Evolutionary conservation across 37 sponge, comb jelly and placozoan species (phyloP).

Genomic region (Crambe crambe): DNA sequence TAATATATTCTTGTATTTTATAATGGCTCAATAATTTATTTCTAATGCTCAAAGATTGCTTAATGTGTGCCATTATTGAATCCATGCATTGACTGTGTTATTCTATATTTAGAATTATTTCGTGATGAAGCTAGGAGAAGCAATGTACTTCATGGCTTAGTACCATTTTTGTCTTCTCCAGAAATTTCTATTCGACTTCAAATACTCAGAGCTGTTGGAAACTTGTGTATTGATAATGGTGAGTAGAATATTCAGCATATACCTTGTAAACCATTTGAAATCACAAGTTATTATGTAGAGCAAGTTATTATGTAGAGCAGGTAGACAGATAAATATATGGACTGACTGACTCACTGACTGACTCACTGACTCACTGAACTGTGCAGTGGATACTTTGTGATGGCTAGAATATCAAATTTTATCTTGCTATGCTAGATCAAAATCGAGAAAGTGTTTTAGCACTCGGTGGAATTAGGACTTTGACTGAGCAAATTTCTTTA

Average conservation of each 20-base stretch:
- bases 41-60: no score
- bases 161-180: slow-evolving; percentile 9
- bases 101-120: slow-evolving; percentile 5
- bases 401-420: no score
- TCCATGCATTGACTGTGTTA: neutral
- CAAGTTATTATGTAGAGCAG: no score
- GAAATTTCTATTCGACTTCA: slow-evolving; percentile 29
- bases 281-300: no score
- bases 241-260: neutral
- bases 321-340: no score
- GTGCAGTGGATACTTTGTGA: no score
- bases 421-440: slow-evolving; percentile 31
- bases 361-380: no score
- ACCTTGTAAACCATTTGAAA: no score
- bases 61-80: no score
- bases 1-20: no score
- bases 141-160: neutral
- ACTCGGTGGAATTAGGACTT: slow-evolving; percentile 14
- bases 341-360: no score
- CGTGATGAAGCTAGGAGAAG: slow-evolving; percentile 14
- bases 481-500: slow-evolving; percentile 15
- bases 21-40: no score
- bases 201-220: slow-evolving; percentile 59
- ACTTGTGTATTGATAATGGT: slow-evolving; percentile 78
- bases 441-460: slow-evolving; percentile 20